Evolutionary conservation across 2,113 vertebrate species (phyloP), one percentile per base, ranked within the genome.

Genomic region (Pandion haliaetus): DNA sequence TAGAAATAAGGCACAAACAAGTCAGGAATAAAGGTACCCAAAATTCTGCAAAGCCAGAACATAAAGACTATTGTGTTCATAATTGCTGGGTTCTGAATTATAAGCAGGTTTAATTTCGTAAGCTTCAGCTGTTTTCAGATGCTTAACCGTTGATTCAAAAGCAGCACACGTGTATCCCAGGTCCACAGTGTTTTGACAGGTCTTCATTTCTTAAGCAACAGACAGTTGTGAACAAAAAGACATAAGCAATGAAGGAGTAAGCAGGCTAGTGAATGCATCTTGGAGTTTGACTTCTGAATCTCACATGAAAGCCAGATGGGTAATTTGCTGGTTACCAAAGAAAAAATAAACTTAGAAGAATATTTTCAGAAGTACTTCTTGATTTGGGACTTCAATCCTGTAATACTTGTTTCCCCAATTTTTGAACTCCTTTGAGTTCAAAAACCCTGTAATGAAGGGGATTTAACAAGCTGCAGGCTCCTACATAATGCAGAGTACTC

Each of bases 141-240:
- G 97, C 95, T 98, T 98, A 79, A 98, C 97, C 10, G 94, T 97
- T 34, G 97, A 98, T 72, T 98, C 95, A 59, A 98, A 97, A 65
- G 98, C 95, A 72, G 88, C 36, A 44, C 97, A 97, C 96, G n/a
- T n/a, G n/a, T n/a, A 23, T 98, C 90, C 97, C 98, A 98, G 36
- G 92, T 91, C 40, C 97, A 96, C 54, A 97, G 97, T 93, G 98
- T 98, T 96, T 99, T 98, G 90, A 99, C 98, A 95, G 98, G 98
- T 96, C 95, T 98, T 98, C 85, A 98, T 98, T 96, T 98, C 98
- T 98, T 98, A 86, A 11, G 14, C 11, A 93, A n/a, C 81, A 88
- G 31, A 91, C 40, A 71, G 57, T 47, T 65, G 32, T 52, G 61
- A 86, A 38, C 20, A 81, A 71, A 79, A 72, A 29, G 31, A 57